phyloP scores from a whole-genome alignment of 2,888 invertebrate genomes.

The Meta bourneti region DNA sequence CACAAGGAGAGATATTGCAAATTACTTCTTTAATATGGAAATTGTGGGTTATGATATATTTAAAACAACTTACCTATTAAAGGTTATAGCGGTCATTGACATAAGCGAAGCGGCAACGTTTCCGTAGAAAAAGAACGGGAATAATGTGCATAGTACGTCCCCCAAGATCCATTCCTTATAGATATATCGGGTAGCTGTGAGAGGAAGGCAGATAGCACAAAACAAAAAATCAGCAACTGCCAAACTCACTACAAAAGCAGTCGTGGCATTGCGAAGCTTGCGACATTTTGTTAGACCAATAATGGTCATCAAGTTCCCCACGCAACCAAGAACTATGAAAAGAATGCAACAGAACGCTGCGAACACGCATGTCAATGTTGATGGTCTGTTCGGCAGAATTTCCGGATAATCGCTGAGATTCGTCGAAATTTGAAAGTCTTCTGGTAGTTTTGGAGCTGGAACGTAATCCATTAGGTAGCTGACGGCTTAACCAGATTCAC shows the following conservation, averaged over 20 bases:
- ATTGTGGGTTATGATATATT: not conserved
- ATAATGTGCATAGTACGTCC: conserved; percentile 85
- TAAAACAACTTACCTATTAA: conserved; percentile 78
- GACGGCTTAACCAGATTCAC: not conserved
- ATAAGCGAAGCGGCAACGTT: conserved; percentile 78
- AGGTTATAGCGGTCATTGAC: conserved; percentile 78
- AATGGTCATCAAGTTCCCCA: conserved; percentile 78
- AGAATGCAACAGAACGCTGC: conserved; percentile 90
- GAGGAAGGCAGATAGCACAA: conserved; percentile 91
- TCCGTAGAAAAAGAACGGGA: conserved; percentile 78
- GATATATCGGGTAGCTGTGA: conserved; percentile 92
- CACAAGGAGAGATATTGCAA: too few relatives aligned
- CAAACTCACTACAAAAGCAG: conserved; percentile 93
- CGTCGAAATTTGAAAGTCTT: not conserved
- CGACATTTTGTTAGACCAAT: conserved; percentile 85
- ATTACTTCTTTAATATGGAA: too few relatives aligned
- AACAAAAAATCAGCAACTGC: conserved; percentile 94
- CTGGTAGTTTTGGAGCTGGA: not conserved
- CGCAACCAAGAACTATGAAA: conserved; percentile 87
- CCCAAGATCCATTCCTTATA: conserved; percentile 86
- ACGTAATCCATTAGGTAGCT: not conserved
- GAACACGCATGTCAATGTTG: conserved; percentile 84
- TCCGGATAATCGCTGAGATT: conserved; percentile 21
- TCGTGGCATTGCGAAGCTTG: conserved; percentile 86
- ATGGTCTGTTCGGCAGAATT: conserved; percentile 54